Evolutionary conservation across 1,140 invertebrate genomes (phyloP), one percentile per base, ranked within the genome.

Genomic region (Himalopsyche phryganea): DNA sequence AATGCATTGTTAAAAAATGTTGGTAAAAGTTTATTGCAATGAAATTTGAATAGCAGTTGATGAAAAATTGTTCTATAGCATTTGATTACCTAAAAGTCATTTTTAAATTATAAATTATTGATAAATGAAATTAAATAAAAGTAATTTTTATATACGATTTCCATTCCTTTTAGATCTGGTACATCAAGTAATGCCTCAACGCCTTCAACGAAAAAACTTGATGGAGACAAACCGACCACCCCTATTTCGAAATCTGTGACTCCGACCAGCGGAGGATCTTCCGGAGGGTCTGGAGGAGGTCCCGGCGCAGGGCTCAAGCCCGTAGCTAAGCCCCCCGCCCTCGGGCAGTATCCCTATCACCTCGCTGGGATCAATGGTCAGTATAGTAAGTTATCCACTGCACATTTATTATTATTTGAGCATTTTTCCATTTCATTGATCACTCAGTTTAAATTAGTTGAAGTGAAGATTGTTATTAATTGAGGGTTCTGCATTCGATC

Each of bases 171-270:
- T 69, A 78, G 88, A 65, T 89, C 87, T 51, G 88, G 88, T 10
- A 90, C 89, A 23, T 89, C 86, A 52, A 88, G 86, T 66, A 90
- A 90, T 67, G 88, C 87, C 0, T 89, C 87, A 53, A 86, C 85
- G 33, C 88, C 88, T 0, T 90, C 88, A 20, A 86, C 87, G 20
- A 89, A 89, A 69, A 89, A 90, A 67, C 76, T 88, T 73, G 84
- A 87, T 48, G 73, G 79, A 10, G 86, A 90, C 59, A 94, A 95
- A 74, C 89, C 91, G 1, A 85, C 87, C 20, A 94, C 92, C 9
- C 92, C 92, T 1, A 92, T 94, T 57, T 91, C 89, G 0, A 95
- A 94, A 76, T 87, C 91, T 2, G 87, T 91, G 23, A 94, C 92
- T 7, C 92, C 92, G 1, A 94, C 91, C 1, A 85, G 83, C 20